Conservation (phyloP, 1,140 invertebrate genomes). For the Proales similis region DNA sequence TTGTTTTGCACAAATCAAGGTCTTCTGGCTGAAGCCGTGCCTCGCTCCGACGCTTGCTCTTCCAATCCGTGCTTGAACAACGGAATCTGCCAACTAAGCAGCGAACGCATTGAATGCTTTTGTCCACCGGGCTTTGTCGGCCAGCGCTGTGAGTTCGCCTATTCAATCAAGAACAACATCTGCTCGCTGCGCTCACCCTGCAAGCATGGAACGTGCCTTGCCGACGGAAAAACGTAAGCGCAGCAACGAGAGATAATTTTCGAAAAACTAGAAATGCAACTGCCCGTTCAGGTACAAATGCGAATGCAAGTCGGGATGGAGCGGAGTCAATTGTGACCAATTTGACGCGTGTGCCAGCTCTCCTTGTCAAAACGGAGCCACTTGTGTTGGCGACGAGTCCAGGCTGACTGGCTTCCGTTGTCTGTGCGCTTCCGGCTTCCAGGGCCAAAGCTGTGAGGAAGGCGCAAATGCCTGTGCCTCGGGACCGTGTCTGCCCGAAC, state of each 20-base stretch:
- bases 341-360: conserved; percentile 72
- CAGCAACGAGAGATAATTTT: neutral
- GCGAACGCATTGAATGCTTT: conserved; percentile 41
- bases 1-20: neutral
- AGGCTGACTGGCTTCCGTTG: conserved; percentile 63
- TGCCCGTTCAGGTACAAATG: neutral
- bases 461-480: conserved; percentile 39
- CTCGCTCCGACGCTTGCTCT: conserved; percentile 29
- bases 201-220: conserved; percentile 18
- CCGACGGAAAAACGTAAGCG: neutral
- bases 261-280: neutral
- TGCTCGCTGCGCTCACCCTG: conserved; percentile 11
- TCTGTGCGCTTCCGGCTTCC: conserved; percentile 78
- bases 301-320: conserved; percentile 40
- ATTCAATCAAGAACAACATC: conserved; percentile 38
- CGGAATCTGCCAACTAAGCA: conserved; percentile 42
- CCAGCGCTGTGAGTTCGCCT: conserved; percentile 42
- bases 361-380: conserved; percentile 88
- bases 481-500: conserved; percentile 36
- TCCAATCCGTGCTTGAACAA: conserved; percentile 42
- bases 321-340: conserved; percentile 64
- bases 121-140: conserved; percentile 44
- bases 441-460: conserved; percentile 69
- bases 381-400: conserved; percentile 63
- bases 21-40: neutral